Evolutionary conservation across 2,888 invertebrate species (phyloP), one percentile per base, ranked within the genome.

Genomic region (Trichopoda pennipes): DNA sequence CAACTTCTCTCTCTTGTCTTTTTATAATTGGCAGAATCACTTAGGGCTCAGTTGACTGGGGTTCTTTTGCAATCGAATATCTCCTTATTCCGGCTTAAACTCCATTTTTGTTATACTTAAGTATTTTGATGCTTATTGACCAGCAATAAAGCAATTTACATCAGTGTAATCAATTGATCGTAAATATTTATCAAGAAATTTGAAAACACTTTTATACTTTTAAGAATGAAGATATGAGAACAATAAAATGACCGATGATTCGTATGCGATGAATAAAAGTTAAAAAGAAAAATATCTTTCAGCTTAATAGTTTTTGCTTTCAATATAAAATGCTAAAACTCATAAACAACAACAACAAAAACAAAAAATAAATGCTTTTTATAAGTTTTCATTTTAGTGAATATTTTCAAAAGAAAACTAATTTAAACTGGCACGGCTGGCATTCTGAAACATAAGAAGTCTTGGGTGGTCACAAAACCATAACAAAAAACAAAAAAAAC

Each of bases 381-480:
- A 23, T 47, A 56, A 32, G 32, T 56, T 55, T 55, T 53, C 19
- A 53, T 42, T 63, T 42, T 21, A 32, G 10, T 44, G 4, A 32
- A 19, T 53, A 64, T 64, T 49, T n/a, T n/a, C 58, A 61, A 73
- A 76, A 77, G 73, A 73, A 77, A 83, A 73, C 76, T 77, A 83
- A 83, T 83, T 83, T 80, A 83, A 80, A 73, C 47, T 72, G 75
- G 79, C 78, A 82, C 23, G 66, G 75, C 58, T 32, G 66, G 75
- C 63, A 75, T 66, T 72, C 35, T 68, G 61, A 75, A 70, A 82
- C 75, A 61, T 44, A 44, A 68, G 68, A 17, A 32, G 60, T 72
- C 79, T 79, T 82, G 82, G 82, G 82, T 79, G 82, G 82, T 75
- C 82, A 60, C 70, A 42, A 56, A 35, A 64, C 10, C 12, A 12